Evolutionary conservation across 2,888 invertebrate genomes (phyloP).

Genomic region (Unio pictorum): DNA sequence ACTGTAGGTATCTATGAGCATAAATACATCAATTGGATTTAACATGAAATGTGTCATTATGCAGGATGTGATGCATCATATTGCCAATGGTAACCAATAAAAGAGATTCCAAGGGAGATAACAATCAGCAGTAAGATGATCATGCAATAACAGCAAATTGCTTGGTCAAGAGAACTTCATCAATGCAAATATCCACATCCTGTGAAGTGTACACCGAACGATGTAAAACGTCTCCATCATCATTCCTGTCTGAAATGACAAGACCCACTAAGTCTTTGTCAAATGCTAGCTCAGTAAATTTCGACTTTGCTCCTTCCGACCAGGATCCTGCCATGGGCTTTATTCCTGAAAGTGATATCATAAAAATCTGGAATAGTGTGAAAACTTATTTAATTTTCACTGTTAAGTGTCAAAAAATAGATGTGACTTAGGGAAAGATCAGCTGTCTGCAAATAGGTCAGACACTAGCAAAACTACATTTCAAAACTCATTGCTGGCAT

Average conservation of each 20-base stretch:
- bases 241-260: slow-evolving; percentile 22
- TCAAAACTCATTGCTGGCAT: no score
- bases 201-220: slow-evolving; percentile 47
- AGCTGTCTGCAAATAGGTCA: no score
- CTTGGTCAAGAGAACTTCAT: slow-evolving; percentile 40
- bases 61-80: no score
- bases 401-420: no score
- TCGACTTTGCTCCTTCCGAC: slow-evolving; percentile 50
- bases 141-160: slow-evolving; percentile 21
- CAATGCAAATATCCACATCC: slow-evolving; percentile 44
- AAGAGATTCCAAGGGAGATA: no score
- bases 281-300: slow-evolving; percentile 42
- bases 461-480: no score
- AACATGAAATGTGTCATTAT: no score
- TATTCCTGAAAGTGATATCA: slow-evolving; percentile 28
- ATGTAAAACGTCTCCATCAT: slow-evolving; percentile 32
- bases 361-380: not conserved
- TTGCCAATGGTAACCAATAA: no score
- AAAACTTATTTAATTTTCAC: no score
- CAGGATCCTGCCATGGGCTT: slow-evolving; percentile 34
- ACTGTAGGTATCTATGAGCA: no score
- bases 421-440: no score
- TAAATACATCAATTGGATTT: no score
- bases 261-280: slow-evolving; percentile 48
- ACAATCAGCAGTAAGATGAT: not conserved